These are phyloP conservation scores for Sebastes taczanowskii DNA, from an alignment of 2,797 vertebrate genomes.

Conservation along the genomic window DNA sequence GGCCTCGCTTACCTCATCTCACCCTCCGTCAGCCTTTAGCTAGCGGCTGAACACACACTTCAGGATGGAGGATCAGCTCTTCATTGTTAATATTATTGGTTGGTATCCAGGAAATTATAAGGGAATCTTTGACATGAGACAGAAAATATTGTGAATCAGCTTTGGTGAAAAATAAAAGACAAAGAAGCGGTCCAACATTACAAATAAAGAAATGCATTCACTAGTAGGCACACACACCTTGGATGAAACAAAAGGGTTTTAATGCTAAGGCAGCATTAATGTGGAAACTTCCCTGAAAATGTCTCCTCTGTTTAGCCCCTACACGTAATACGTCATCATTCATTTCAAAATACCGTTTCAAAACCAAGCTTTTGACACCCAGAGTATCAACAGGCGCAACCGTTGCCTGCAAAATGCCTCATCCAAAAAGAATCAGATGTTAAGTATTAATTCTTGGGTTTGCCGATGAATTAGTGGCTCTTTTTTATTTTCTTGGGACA, in stretches of 20 bases:
- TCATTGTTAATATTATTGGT: not conserved
- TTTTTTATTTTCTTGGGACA: conserved; percentile 35
- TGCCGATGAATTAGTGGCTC: conserved; percentile 21
- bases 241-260: not conserved
- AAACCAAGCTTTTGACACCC: not conserved
- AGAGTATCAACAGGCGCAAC: not conserved
- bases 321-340: not conserved
- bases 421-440: conserved; percentile 31
- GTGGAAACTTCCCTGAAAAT: not conserved
- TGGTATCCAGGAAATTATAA: not conserved
- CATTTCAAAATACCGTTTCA: not conserved
- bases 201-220: not conserved
- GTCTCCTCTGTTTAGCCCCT: not conserved
- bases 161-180: not conserved
- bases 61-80: not conserved
- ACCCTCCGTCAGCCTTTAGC: not conserved
- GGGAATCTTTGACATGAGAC: not conserved
- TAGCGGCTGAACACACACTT: not conserved
- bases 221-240: too few species aligned
- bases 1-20: conserved; percentile 25
- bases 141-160: not conserved
- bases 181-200: not conserved
- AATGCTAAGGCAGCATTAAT: not conserved
- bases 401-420: not conserved
- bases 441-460: conserved; percentile 17